These are phyloP conservation scores for Monopterus albus DNA, from an alignment of 2,113 vertebrate species.

Conservation along the genomic window DNA sequence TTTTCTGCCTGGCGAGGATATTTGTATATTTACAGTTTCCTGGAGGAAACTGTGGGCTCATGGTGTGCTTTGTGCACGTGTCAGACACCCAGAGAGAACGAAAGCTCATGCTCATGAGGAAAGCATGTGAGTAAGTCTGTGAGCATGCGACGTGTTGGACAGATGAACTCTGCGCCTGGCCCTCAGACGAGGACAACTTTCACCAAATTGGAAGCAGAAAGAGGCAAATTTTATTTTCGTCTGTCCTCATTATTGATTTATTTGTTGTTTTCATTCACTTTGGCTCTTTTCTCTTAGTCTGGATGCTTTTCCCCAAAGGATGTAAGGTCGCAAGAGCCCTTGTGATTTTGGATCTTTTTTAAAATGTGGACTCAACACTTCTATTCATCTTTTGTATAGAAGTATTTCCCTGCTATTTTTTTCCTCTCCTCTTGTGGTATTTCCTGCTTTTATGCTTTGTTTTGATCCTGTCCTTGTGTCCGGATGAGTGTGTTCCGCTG, in stretches of 20 bases:
- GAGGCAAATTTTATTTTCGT: not conserved
- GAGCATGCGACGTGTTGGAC: conserved; percentile 66
- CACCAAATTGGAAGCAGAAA: not conserved
- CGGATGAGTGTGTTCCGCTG: conserved; percentile 86
- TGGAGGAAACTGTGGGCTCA: conserved; percentile 85
- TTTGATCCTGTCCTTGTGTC: conserved; percentile 56
- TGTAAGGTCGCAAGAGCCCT: conserved; percentile 23
- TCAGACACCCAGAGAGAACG: conserved; percentile 21
- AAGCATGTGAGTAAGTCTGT: conserved; percentile 54
- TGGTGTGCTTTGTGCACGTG: conserved; percentile 50
- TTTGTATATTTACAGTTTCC: conserved; percentile 83
- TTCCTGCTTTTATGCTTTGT: conserved; percentile 62
- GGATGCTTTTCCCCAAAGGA: conserved; percentile 28
- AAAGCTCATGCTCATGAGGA: too few relatives aligned
- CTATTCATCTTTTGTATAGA: conserved; percentile 26
- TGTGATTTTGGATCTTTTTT: conserved; percentile 25
- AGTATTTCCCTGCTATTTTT: conserved; percentile 40
- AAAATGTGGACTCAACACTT: conserved; percentile 11
- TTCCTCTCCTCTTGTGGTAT: conserved; percentile 47
- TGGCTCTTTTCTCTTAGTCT: not conserved
- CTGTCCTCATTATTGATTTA: not conserved
- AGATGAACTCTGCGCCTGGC: conserved; percentile 54
- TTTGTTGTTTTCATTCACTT: not conserved
- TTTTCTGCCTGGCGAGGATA: conserved; percentile 67
- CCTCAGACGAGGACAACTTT: conserved; percentile 7